Evolutionary conservation across 2,113 vertebrate species (phyloP).

Genomic region (Sapajus apella): DNA sequence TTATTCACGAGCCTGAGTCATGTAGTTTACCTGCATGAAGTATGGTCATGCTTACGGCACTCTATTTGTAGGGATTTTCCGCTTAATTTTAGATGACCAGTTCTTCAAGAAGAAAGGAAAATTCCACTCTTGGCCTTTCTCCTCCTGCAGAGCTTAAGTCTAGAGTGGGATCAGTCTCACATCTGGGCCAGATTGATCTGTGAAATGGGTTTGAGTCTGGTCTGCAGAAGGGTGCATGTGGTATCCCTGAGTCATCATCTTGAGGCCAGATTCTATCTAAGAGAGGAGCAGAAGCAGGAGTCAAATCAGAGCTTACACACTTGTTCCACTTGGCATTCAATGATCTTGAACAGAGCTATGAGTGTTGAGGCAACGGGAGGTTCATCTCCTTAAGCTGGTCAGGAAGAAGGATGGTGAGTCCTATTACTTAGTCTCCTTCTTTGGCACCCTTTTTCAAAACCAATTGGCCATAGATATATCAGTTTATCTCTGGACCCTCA

Average conservation of each 20-base stretch:
- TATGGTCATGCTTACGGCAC: neutral
- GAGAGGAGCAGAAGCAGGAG: neutral
- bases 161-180: neutral
- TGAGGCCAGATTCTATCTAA: neutral
- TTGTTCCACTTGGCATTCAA: neutral
- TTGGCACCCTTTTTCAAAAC: neutral
- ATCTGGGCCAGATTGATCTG: neutral
- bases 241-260: neutral
- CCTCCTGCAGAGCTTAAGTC: neutral
- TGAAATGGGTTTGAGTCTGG: neutral
- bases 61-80: neutral
- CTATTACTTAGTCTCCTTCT: neutral
- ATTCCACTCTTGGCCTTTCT: neutral
- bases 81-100: neutral
- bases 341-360: neutral
- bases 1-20: neutral
- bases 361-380: neutral
- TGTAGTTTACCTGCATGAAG: neutral
- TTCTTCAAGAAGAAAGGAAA: constrained; percentile 44
- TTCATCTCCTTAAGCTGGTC: neutral
- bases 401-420: neutral
- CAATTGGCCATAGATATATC: neutral
- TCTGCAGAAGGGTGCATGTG: neutral
- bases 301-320: neutral
- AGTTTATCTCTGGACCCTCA: neutral